Base-by-base conservation (phyloP, 2,113 vertebrate species). In the Delphinapterus leucas region DNA sequence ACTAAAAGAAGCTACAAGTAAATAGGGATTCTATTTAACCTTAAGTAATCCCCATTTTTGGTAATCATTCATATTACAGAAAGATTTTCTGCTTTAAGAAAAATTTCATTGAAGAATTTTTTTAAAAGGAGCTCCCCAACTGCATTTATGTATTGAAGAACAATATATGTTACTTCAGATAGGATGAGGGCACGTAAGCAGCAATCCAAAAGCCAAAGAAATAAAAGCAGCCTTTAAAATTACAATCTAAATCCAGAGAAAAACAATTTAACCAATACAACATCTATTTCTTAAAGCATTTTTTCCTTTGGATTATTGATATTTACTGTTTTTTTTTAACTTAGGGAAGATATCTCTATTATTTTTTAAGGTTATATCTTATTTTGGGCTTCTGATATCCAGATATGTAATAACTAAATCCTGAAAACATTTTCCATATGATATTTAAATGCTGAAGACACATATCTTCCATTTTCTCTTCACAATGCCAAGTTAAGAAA, bases 81-180 rank as follows among this genome's bases (percentile, higher is more conserved):
- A 92, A 87, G 60, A 92, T 58, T 63, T 36, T 97, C 71, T 96
- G 61, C 25, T 79, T 85, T 92, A 95, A 86, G 33, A 93, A 96
- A 88, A 47, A 85, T 68, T 74, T 85, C 90, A 74, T 36, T 38
- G 15, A 84, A 89, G 3, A 53, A n/a, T 47, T 80, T 93, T 80
- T 79, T 70, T 81, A 80, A 89, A 97, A 71, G 23, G 20, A 58
- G 26, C 25, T 83, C 28, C 6, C 33, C 23, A 31, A 41, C 1
- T 67, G 8, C 12, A 76, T 53, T 38, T 90, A 88, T 2, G 0
- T 90, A 41, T 14, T 79, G 95, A 88, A 97, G 23, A 92, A 77
- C 83, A 95, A 61, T 21, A 93, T 15, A 77, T 3, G 7, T 21
- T 68, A 74, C 14, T 74, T 68, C 28, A 58, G 28, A 49, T n/a